Base-by-base conservation (phyloP, 2,797 vertebrate genomes). In the Pterois miles region DNA sequence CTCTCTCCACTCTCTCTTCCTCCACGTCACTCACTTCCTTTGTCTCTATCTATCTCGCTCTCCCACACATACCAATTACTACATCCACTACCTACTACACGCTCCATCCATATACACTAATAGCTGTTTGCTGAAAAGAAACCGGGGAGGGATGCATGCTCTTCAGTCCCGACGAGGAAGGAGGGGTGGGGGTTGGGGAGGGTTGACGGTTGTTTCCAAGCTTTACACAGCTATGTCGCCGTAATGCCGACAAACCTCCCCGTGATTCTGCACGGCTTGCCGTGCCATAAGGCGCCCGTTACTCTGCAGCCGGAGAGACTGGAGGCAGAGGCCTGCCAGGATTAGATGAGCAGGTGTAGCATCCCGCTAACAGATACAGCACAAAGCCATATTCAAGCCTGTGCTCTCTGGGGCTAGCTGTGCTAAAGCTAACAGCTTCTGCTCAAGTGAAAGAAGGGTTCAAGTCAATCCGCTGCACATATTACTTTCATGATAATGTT, bases 341-440 rank as follows among this genome's bases (percentile, higher is more conserved):
- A 95, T 95, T 95, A 95, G 84, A 83, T 25, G 88, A 93, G 93
- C 91, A 95, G 92, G 93, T 93, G 92, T 93, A 95, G 91, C 93
- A 92, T 93, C 92, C 92, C 84, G 88, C 93, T 92, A 94, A 93
- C 93, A 94, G 92, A 93, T 80, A 90, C 71, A 81, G 71, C 92
- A 88, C 90, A 92, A 90, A 93, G 91, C 92, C 86, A 82, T 34
- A 27, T 87, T 88, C 81, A 71, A 90, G 89, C 87, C 81, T 58
- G 66, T 77, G 83, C 77, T 94, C 93, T 94, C 91, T 74, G 83
- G 93, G 94, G 91, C 88, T 89, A 89, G 86, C 83, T 76, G 78
- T 81, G 87, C 83, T 76, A 88, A 92, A 89, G 91, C 91, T 88
- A 88, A 82, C 86, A 78, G 83, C 87, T 84, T 84, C 87, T 87